Conservation (phyloP, 2,888 invertebrate species). For the Chaetoderma sp. region DNA sequence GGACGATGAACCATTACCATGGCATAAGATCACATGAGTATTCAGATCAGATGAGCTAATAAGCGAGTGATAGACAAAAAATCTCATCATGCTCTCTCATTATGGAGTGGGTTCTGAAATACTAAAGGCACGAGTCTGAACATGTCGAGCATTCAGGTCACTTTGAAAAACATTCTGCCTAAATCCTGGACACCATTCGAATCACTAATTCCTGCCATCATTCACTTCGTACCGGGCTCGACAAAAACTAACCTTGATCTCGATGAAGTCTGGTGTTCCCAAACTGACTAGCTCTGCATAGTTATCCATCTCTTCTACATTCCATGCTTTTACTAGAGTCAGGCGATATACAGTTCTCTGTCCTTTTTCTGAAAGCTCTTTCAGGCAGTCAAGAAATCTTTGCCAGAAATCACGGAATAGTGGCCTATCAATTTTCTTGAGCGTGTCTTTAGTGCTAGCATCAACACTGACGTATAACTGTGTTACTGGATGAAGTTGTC, state of each 20-base stretch:
- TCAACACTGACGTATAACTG: slow-evolving; percentile 76
- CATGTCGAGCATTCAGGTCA: no score
- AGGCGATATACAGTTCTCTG: slow-evolving; percentile 75
- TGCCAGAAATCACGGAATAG: slow-evolving; percentile 75
- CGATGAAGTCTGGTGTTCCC: slow-evolving; percentile 75
- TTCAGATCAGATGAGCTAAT: no score
- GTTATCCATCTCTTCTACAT: slow-evolving; percentile 73
- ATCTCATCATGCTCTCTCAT: no score
- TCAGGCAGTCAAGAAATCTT: slow-evolving; percentile 72
- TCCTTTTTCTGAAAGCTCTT: slow-evolving; percentile 72
- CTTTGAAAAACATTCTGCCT: no score
- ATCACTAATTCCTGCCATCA: no score
- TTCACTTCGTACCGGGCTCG: no score
- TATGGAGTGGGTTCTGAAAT: no score
- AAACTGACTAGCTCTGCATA: slow-evolving; percentile 73
- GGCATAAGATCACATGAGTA: no score
- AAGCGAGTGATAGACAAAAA: no score
- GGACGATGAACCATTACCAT: no score
- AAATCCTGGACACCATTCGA: no score
- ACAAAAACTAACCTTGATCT: slow-evolving; percentile 71
- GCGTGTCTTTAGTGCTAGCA: slow-evolving; percentile 73
- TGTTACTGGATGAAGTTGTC: slow-evolving; percentile 72
- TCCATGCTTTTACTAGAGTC: slow-evolving; percentile 74
- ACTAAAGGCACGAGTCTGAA: no score
- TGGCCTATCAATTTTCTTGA: slow-evolving; percentile 75